Percentiles rank a stretch among this genome's conserved stretches.
Evolutionary conservation across 2,888 invertebrate species (phyloP).

Genomic region (Eremobia ochroleuca): DNA sequence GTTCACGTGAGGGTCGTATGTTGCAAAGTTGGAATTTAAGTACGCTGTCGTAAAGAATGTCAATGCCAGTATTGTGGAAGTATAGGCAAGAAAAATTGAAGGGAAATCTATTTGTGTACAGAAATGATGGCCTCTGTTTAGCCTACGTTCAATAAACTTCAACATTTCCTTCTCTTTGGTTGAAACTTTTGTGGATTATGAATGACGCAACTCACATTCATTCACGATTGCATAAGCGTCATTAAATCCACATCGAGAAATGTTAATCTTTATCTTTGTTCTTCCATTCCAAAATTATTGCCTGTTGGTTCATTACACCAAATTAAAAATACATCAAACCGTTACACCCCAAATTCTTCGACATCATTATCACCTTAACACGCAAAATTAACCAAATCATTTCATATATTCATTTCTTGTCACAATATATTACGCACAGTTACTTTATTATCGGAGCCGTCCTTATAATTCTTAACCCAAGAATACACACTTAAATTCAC

Average conservation of each 20-base stretch:
- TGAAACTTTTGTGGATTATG: constrained; percentile 20
- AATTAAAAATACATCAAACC: constrained; percentile 56
- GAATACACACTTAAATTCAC: constrained; percentile 57
- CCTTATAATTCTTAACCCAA: constrained; percentile 55
- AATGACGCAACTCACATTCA: constrained; percentile 16
- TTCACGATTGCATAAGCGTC: constrained; percentile 19
- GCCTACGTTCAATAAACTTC: constrained; percentile 12
- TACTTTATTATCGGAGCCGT: constrained; percentile 62
- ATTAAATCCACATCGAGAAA: constrained; percentile 11
- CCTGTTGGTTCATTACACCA: constrained; percentile 39
- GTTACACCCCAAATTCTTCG: constrained; percentile 42
- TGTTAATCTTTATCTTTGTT: constrained; percentile 20
- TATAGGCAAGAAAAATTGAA: constrained; percentile 41
- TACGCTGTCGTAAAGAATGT: constrained; percentile 54
- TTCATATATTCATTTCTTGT: constrained; percentile 56
- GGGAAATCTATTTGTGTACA: constrained; percentile 32
- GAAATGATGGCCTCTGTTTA: constrained; percentile 19
- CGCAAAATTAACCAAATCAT: constrained; percentile 54
- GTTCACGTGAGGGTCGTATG: constrained; percentile 51
- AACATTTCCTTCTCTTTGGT: background rate
- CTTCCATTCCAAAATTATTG: constrained; percentile 34
- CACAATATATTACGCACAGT: constrained; percentile 60
- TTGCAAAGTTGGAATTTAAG: constrained; percentile 54
- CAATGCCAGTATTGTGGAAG: constrained; percentile 48
- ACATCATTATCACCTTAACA: constrained; percentile 53